phyloP scores from a whole-genome alignment of 2,888 invertebrate genomes.

The Drosophila putrida region DNA sequence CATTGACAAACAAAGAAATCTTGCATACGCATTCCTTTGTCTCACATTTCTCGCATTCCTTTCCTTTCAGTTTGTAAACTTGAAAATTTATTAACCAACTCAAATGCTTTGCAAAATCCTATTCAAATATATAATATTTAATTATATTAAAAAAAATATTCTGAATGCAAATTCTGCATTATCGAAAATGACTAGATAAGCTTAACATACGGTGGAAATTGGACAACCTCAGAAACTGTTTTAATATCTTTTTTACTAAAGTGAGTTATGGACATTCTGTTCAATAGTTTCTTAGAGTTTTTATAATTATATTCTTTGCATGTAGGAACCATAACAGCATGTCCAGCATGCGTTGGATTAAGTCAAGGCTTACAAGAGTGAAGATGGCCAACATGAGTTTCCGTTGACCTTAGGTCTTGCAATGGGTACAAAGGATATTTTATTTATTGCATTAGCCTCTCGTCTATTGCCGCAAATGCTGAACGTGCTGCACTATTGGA shows the following conservation, averaged over 20 bases:
- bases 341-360: slow-evolving; percentile 55
- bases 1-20: slow-evolving; percentile 1
- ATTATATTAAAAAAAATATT: neutral
- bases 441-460: slow-evolving; percentile 63
- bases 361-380: slow-evolving; percentile 60
- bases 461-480: slow-evolving; percentile 24
- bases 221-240: too few species aligned
- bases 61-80: neutral
- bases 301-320: slow-evolving; percentile 8
- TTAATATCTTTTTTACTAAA: neutral
- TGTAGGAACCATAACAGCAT: slow-evolving; percentile 24
- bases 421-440: slow-evolving; percentile 57
- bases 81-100: slow-evolving; percentile 12
- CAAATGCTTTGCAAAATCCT: neutral
- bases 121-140: neutral
- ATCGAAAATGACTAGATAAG: neutral
- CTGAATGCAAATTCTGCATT: neutral
- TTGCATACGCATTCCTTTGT: slow-evolving; percentile 11
- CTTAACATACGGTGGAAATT: too few species aligned
- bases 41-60: slow-evolving; percentile 20
- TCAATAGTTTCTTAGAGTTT: neutral
- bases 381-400: slow-evolving; percentile 61
- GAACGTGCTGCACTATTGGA: slow-evolving; percentile 45
- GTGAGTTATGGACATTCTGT: neutral
- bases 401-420: slow-evolving; percentile 26